phyloP scores from a whole-genome alignment of 2,113 vertebrate species.

The Nesospiza acunhae region DNA sequence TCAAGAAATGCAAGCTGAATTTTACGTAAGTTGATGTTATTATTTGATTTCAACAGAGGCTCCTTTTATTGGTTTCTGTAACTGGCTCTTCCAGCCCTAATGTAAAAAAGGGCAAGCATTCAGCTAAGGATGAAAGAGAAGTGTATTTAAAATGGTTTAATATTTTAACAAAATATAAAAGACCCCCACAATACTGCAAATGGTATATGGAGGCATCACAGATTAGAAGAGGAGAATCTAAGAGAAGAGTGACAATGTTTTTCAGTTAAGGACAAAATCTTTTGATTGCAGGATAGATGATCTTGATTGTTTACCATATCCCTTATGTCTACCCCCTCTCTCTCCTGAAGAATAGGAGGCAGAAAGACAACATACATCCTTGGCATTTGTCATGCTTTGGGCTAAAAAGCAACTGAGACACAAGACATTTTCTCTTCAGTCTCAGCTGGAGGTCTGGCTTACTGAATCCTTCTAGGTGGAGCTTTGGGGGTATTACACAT shows the following conservation, averaged over 20 bases:
- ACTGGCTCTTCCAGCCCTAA: background rate
- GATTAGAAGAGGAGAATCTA: background rate
- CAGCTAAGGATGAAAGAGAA: background rate
- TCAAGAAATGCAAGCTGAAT: constrained; percentile 88
- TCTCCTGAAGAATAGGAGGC: background rate
- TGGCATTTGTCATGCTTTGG: background rate
- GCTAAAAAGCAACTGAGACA: background rate
- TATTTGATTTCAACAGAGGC: background rate
- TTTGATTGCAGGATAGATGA: background rate
- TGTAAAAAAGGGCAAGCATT: background rate
- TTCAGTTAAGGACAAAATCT: background rate
- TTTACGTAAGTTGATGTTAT: constrained; percentile 85
- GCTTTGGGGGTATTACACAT: background rate
- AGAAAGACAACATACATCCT: background rate
- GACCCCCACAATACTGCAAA: background rate
- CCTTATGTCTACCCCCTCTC: rapidly evolving
- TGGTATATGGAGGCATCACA: background rate
- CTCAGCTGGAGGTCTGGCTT: background rate
- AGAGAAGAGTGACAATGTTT: background rate
- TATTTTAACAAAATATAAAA: background rate
- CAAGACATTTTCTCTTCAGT: background rate
- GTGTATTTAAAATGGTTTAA: background rate
- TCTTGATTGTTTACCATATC: background rate
- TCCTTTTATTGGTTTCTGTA: background rate
- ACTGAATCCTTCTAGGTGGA: background rate